These are phyloP conservation scores for Imbricaverruca yamaguchii DNA, from an alignment of 2,888 invertebrate species.

Conservation along the genomic window DNA sequence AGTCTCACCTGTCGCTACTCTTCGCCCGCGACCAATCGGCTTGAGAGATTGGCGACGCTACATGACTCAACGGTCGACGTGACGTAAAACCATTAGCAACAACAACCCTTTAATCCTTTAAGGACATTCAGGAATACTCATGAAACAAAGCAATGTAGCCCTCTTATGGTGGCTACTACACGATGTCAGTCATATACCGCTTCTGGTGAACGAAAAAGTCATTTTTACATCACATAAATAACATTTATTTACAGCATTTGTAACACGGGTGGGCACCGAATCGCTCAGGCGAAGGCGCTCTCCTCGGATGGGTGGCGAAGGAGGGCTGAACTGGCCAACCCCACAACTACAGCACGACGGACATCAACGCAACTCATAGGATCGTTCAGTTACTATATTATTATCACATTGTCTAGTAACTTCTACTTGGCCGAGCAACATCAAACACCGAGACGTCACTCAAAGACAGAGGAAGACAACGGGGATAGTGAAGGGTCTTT, in stretches of 20 bases:
- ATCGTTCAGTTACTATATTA: background rate
- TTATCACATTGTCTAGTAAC: slow-evolving; percentile 17
- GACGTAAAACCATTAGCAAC: no score
- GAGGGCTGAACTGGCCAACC: background rate
- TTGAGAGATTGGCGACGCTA: no score
- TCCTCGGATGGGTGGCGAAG: background rate
- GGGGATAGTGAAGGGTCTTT: slow-evolving; percentile 11
- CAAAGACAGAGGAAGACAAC: background rate
- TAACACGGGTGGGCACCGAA: slow-evolving; percentile 5
- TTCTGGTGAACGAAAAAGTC: no score
- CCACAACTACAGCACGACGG: background rate
- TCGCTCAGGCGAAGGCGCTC: background rate
- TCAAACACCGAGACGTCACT: background rate
- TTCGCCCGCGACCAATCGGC: no score
- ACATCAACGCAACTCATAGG: background rate
- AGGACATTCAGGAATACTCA: no score
- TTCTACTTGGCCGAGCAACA: slow-evolving; percentile 15
- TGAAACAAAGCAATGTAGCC: no score
- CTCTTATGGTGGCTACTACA: no score
- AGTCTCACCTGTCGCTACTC: no score
- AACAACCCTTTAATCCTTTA: background rate
- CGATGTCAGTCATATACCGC: no score
- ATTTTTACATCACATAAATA: slow-evolving; percentile 7
- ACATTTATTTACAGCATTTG: slow-evolving; percentile 21
- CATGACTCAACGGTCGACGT: no score